Conservation (phyloP, 2,888 invertebrate species). For the Elmis aenea region DNA sequence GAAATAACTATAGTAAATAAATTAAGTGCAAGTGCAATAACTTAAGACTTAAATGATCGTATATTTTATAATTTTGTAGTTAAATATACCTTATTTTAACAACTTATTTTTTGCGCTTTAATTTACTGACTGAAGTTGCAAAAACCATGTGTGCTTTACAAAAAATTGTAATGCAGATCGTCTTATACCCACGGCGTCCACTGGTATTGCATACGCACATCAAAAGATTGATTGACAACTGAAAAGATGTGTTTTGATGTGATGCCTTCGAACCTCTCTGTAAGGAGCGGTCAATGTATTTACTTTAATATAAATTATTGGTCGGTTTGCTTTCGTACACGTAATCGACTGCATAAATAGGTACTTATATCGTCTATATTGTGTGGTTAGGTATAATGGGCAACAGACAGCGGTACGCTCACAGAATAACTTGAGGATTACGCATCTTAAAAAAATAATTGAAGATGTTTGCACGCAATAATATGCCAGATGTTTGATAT, state of each 20-base stretch:
- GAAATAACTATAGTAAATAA: no score
- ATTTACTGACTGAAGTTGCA: no score
- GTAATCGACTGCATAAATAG: conserved; percentile 15
- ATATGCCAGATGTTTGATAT: no score
- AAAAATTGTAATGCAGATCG: conserved; percentile 10
- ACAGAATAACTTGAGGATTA: conserved; percentile 4
- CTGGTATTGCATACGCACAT: conserved; percentile 9
- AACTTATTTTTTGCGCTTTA: no score
- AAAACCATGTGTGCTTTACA: no score
- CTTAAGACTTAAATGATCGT: no score
- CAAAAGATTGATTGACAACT: conserved; percentile 30
- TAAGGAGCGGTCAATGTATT: conserved; percentile 19
- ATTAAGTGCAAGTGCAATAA: no score
- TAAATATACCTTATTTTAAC: no score
- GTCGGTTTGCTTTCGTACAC: conserved; percentile 15
- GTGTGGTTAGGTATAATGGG: no score
- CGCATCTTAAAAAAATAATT: no score
- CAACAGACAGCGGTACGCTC: conserved; percentile 4
- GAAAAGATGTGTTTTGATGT: conserved; percentile 29
- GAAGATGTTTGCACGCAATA: no score
- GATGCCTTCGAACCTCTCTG: conserved; percentile 22
- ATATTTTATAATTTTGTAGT: no score
- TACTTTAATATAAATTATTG: conserved; percentile 24
- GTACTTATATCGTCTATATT: conserved; percentile 6
- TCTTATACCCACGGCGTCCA: conserved; percentile 7